Evolutionary conservation across 2,888 invertebrate species (phyloP).

Genomic region (Cryptocephalus primarius): DNA sequence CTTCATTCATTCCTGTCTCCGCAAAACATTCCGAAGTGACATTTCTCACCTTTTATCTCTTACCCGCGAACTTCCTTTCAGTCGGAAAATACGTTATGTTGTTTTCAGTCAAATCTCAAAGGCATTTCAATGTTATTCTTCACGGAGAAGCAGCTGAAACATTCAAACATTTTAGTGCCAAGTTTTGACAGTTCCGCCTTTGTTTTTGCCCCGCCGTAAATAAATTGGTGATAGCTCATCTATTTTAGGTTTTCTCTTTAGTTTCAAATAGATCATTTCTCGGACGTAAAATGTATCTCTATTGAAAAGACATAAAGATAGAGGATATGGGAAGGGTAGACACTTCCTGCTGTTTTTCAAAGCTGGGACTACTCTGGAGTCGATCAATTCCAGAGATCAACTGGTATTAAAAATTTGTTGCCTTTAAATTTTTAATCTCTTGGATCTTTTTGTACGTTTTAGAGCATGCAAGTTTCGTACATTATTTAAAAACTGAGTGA

Average conservation of each 20-base stretch:
- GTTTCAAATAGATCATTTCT: conserved; percentile 1
- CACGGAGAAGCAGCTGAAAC: conserved; percentile 6
- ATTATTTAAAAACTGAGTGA: no score
- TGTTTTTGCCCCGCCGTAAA: conserved; percentile 10
- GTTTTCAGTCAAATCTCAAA: conserved; percentile 15
- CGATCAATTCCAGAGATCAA: no score
- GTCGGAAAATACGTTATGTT: conserved; percentile 7
- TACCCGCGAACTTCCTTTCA: conserved; percentile 1
- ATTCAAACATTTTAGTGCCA: conserved; percentile 12
- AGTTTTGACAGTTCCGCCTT: conserved; percentile 10
- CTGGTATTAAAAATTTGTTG: no score
- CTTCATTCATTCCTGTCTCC: no score
- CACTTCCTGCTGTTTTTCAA: no score
- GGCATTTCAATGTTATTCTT: conserved; percentile 13
- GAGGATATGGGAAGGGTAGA: no score
- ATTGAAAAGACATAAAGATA: no score
- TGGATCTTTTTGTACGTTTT: no score
- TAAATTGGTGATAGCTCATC: conserved; percentile 14
- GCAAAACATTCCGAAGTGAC: conserved; percentile 1
- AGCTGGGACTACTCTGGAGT: no score
- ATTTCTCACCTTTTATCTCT: conserved; percentile 3
- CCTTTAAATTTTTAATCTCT: no score
- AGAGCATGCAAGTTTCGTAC: no score
- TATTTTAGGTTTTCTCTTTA: conserved; percentile 5
- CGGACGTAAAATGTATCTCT: conserved; percentile 5